Evolutionary conservation across 2,797 vertebrate genomes (phyloP).

Genomic region (Sparidentex hasta): DNA sequence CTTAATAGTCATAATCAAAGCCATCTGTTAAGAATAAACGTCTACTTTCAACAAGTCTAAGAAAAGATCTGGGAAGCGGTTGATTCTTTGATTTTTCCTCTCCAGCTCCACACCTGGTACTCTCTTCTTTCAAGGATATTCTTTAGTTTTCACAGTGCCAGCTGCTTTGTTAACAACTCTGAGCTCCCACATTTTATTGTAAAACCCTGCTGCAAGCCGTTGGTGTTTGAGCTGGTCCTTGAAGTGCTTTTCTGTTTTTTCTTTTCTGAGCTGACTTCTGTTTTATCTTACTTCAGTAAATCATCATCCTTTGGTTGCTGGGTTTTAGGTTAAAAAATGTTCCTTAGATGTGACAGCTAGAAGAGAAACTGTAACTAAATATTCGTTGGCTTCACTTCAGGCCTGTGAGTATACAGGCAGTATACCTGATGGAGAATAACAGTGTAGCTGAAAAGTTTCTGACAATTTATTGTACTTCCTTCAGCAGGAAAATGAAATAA

Average conservation of each 20-base stretch:
- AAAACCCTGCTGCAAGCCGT: conserved; percentile 50
- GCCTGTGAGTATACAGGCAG: conserved; percentile 23
- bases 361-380: conserved; percentile 13
- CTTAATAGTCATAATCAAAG: neutral
- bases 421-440: conserved; percentile 11
- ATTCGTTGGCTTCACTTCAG: conserved; percentile 7
- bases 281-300: neutral
- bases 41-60: conserved; percentile 1
- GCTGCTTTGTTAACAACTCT: conserved; percentile 46
- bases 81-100: conserved; percentile 31
- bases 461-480: neutral
- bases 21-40: neutral
- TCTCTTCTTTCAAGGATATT: conserved; percentile 56
- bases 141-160: conserved; percentile 39
- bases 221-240: conserved; percentile 66
- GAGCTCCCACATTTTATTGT: conserved; percentile 25
- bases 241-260: conserved; percentile 37
- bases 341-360: neutral
- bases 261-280: neutral
- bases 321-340: conserved; percentile 5
- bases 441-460: neutral
- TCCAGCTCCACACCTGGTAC: conserved; percentile 49
- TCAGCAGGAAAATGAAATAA: neutral
- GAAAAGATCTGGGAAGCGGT: conserved; percentile 8
- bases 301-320: neutral